Evolutionary conservation across 2,797 vertebrate species (phyloP).

Genomic region (Coluber constrictor): DNA sequence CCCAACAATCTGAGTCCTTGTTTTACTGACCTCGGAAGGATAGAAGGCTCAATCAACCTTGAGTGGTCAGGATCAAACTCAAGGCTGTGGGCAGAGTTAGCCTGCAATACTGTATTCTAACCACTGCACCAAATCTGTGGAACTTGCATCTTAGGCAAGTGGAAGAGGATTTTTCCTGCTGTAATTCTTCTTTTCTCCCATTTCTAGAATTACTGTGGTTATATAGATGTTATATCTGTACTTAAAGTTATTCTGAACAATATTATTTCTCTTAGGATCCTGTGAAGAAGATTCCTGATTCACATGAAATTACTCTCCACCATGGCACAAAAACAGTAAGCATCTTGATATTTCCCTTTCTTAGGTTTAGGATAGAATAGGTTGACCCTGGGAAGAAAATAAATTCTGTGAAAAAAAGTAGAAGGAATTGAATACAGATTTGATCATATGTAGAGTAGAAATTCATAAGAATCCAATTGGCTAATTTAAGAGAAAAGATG

Average conservation of each 20-base stretch:
- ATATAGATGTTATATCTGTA: background rate
- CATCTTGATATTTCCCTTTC: slow-evolving; percentile 20
- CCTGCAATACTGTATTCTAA: background rate
- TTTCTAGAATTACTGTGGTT: background rate
- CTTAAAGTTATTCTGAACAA: background rate
- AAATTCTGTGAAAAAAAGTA: background rate
- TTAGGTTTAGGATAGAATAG: background rate
- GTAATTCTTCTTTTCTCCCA: background rate
- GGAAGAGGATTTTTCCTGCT: background rate
- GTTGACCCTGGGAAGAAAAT: background rate
- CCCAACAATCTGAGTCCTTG: too few relatives aligned
- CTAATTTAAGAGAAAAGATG: background rate
- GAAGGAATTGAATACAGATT: background rate
- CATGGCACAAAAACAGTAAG: slow-evolving; percentile 94
- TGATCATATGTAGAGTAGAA: background rate
- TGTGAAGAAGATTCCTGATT: slow-evolving; percentile 92
- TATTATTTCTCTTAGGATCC: slow-evolving; percentile 76
- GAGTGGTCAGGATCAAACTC: background rate
- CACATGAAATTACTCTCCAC: slow-evolving; percentile 92
- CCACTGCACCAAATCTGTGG: background rate
- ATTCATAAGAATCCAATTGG: background rate
- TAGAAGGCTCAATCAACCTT: background rate
- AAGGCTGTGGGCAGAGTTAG: background rate
- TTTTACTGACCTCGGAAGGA: too few relatives aligned
- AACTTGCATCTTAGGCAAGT: background rate